These are phyloP conservation scores for Drosophila athabasca DNA, from an alignment of 1,140 invertebrate genomes.

Conservation along the genomic window DNA sequence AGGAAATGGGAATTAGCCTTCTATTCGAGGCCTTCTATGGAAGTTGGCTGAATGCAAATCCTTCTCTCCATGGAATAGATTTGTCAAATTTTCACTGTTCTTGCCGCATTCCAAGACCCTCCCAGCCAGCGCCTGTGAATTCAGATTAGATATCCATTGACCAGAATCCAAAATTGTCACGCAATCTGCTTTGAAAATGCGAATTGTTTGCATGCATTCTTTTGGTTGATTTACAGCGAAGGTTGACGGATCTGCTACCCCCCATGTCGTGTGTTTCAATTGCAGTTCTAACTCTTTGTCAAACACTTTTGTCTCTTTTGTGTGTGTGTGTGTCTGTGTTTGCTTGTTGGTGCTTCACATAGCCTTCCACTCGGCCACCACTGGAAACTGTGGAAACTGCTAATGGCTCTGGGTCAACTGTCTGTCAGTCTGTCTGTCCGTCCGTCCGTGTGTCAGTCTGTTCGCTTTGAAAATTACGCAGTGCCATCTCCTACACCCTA, in stretches of 20 bases:
- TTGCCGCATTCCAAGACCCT: no score
- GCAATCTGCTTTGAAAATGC: conserved; percentile 11
- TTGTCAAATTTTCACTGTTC: no score
- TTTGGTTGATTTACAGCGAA: conserved; percentile 50
- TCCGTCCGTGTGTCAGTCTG: no score
- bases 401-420: conserved; percentile 21
- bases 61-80: no score
- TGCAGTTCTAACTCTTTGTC: conserved; percentile 18
- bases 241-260: conserved; percentile 40
- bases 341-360: conserved; percentile 12
- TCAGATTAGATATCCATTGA: no score
- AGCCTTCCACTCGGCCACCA: conserved; percentile 17
- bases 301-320: not conserved
- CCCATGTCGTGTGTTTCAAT: not conserved
- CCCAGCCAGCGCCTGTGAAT: no score
- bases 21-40: no score
- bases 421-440: not conserved
- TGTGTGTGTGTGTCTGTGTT: not conserved
- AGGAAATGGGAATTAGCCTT: no score
- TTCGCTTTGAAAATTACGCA: conserved; percentile 19
- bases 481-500: conserved; percentile 3
- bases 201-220: conserved; percentile 49
- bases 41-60: no score
- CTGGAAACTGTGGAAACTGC: conserved; percentile 9
- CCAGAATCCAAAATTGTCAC: conserved; percentile 35